Evolutionary conservation across 1,140 invertebrate genomes (phyloP).

Genomic region (Spodoptera frugiperda): DNA sequence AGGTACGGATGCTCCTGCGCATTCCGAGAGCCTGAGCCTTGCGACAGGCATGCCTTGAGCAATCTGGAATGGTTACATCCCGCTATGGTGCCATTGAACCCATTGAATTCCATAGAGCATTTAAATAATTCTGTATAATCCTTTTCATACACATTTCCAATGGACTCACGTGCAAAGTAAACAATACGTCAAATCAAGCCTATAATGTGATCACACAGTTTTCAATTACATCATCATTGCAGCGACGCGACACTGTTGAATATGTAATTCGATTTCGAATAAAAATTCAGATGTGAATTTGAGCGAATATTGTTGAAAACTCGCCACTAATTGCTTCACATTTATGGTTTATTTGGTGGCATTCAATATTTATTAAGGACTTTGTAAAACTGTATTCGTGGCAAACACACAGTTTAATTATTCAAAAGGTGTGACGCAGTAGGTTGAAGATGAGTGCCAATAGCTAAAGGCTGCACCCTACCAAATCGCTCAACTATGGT

Average conservation of each 20-base stretch:
- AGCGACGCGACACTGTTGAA: too few species aligned
- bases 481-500: conserved; percentile 70
- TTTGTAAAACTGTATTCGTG: background rate
- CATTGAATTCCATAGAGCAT: conserved; percentile 36
- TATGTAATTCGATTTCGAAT: too few species aligned
- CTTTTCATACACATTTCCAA: background rate
- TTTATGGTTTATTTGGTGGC: too few species aligned
- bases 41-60: conserved; percentile 50
- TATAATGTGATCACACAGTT: too few species aligned
- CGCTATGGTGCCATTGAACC: conserved; percentile 59
- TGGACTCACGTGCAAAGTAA: background rate
- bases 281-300: too few species aligned
- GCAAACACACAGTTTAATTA: background rate
- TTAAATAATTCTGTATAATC: conserved; percentile 31
- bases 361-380: too few species aligned
- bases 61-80: conserved; percentile 63
- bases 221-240: too few species aligned
- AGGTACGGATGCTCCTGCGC: conserved; percentile 59
- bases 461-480: conserved; percentile 60
- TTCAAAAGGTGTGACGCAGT: background rate
- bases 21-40: conserved; percentile 53
- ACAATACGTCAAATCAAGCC: background rate
- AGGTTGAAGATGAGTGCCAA: conserved; percentile 54
- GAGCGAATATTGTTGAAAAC: too few species aligned
- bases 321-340: too few species aligned